A percentile compares a stretch with the other conserved stretches of the same genome.
phyloP scores from a whole-genome alignment of 1,140 invertebrate species.

The Drosophila nasuta region DNA sequence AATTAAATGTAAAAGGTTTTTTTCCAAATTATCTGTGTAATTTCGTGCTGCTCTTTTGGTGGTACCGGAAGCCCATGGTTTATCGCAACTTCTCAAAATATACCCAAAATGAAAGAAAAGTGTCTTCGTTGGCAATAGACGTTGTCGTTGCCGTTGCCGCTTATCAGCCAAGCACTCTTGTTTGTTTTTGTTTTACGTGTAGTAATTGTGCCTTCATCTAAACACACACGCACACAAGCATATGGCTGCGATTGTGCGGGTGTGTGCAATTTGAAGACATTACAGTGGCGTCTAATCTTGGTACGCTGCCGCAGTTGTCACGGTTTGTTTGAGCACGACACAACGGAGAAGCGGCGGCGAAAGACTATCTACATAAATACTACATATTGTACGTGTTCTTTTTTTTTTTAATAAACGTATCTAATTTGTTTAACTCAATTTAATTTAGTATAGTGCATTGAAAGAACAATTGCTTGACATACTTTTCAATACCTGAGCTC shows the following conservation, averaged over 20 bases:
- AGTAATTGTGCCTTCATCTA: constrained; percentile 21
- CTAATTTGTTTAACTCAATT: constrained; percentile 2
- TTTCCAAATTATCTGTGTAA: constrained; percentile 10
- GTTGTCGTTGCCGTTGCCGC: neutral
- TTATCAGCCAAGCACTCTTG: constrained; percentile 50
- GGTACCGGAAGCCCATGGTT: constrained; percentile 26
- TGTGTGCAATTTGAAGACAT: constrained; percentile 2
- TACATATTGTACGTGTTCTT: no score
- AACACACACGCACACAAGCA: constrained; percentile 1
- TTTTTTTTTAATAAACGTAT: neutral
- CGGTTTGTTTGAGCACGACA: neutral
- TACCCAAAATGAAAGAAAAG: neutral
- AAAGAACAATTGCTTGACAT: constrained; percentile 5
- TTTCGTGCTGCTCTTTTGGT: constrained; percentile 6
- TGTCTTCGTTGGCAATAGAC: constrained; percentile 26
- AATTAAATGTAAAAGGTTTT: constrained; percentile 1
- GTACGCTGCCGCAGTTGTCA: constrained; percentile 6
- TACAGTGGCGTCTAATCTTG: neutral
- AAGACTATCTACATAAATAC: neutral
- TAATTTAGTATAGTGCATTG: neutral
- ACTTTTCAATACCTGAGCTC: constrained; percentile 4
- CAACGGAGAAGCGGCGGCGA: neutral
- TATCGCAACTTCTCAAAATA: constrained; percentile 34
- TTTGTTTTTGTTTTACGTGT: constrained; percentile 42
- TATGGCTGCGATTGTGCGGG: neutral